phyloP scores from a whole-genome alignment of 2,797 vertebrate genomes.

The Lepidocolaptes lacrymiger region DNA sequence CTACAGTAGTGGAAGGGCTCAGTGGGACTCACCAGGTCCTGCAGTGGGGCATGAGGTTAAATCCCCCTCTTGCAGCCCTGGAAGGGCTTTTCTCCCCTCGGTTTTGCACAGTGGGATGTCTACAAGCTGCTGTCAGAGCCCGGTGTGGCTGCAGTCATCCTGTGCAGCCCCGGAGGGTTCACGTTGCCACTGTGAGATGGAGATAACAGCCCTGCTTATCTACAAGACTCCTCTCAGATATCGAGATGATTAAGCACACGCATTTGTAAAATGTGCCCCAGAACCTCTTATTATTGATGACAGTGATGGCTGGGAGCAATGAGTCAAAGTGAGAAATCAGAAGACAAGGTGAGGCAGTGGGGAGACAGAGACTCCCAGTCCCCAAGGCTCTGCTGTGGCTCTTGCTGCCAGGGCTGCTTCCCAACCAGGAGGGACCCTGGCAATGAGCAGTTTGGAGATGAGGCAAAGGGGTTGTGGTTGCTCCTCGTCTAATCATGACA shows the following conservation, averaged over 20 bases:
- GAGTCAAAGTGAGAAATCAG: conserved; percentile 55
- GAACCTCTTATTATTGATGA: neutral
- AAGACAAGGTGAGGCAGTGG: neutral
- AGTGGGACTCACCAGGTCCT: neutral
- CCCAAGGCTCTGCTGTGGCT: neutral
- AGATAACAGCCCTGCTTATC: conserved; percentile 15
- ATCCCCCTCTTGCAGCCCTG: neutral
- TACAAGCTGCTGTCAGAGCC: neutral
- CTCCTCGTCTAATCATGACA: neutral
- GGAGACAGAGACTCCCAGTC: neutral
- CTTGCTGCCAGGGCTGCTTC: neutral
- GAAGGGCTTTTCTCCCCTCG: neutral
- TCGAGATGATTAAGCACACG: neutral
- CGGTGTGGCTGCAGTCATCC: neutral
- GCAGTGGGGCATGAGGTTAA: rapidly evolving
- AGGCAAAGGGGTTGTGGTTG: neutral
- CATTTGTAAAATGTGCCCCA: neutral
- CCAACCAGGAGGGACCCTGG: neutral
- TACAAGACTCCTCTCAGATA: conserved; percentile 1
- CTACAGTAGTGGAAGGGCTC: neutral
- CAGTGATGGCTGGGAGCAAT: neutral
- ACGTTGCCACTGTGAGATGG: neutral
- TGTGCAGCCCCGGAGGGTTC: neutral
- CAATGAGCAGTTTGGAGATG: neutral
- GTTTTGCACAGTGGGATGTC: neutral